Conservation (phyloP, 2,113 vertebrate genomes). For the Daphoenositta chrysoptera region DNA sequence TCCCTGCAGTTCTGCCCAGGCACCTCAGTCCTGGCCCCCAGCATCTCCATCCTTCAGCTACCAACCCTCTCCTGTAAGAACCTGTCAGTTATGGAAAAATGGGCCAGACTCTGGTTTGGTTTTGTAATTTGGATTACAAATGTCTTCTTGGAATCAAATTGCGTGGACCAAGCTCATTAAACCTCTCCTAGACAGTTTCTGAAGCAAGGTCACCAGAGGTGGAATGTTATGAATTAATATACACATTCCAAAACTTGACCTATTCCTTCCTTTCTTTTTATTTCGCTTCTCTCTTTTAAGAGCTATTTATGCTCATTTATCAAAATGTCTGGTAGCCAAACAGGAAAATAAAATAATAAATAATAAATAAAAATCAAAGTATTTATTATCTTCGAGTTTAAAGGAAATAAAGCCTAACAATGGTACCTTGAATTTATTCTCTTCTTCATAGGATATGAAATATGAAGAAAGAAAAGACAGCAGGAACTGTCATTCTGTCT, state of each 20-base stretch:
- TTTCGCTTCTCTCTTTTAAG: neutral
- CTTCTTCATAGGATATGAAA: neutral
- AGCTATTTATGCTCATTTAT: neutral
- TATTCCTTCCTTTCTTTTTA: neutral
- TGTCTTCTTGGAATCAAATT: neutral
- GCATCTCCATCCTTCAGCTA: neutral
- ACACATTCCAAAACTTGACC: neutral
- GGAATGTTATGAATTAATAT: neutral
- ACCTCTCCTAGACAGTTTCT: neutral
- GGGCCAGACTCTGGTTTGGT: neutral
- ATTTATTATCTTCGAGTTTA: neutral
- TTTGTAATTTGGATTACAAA: neutral
- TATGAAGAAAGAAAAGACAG: neutral
- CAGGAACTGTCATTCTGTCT: neutral
- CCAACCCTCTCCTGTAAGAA: neutral
- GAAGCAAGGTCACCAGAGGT: neutral
- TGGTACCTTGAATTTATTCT: neutral
- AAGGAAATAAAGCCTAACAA: neutral
- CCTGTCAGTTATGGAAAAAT: neutral
- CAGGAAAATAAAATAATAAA: neutral
- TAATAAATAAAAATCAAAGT: neutral
- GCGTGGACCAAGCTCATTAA: neutral
- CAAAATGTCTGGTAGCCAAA: neutral
- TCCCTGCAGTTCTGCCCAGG: neutral
- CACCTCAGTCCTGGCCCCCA: neutral